phyloP scores from a whole-genome alignment of 35 echinoderm and acorn worm genomes.

The Acanthaster planci region DNA sequence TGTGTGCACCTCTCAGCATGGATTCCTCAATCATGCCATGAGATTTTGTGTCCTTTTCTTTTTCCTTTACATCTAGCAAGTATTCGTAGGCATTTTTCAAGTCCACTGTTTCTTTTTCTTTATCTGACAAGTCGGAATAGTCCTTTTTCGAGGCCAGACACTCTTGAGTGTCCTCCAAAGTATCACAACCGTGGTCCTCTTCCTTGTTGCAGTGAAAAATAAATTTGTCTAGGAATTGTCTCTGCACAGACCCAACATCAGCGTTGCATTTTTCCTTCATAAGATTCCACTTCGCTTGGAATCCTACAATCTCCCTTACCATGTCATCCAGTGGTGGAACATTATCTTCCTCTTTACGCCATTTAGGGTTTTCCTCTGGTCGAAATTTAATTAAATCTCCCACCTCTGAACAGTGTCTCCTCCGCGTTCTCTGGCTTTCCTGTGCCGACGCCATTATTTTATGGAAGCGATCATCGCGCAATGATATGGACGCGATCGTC shows the following conservation, averaged over 20 bases:
- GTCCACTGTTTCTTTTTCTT: not conserved
- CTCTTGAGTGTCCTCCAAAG: not conserved
- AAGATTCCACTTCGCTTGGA: not conserved
- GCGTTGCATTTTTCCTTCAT: not conserved
- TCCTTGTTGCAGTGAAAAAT: not conserved
- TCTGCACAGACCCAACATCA: not conserved
- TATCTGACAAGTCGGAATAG: not conserved
- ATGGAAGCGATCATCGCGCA: no score
- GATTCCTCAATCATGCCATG: not conserved
- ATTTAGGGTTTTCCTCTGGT: not conserved
- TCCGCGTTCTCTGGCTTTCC: no score
- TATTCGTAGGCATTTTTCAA: not conserved
- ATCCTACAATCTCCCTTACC: not conserved
- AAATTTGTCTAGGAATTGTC: not conserved
- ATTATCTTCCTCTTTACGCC: not conserved
- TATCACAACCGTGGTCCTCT: not conserved
- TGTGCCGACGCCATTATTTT: no score
- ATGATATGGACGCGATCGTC: no score
- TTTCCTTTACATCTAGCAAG: not conserved
- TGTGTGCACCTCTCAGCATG: not conserved
- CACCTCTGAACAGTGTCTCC: no score
- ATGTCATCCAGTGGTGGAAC: not conserved
- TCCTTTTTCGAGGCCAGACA: not conserved
- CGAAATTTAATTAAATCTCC: not conserved
- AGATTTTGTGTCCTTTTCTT: not conserved